Evolutionary conservation across 2,113 vertebrate genomes (phyloP), one percentile per base, ranked within the genome.

Genomic region (Eurypyga helias): DNA sequence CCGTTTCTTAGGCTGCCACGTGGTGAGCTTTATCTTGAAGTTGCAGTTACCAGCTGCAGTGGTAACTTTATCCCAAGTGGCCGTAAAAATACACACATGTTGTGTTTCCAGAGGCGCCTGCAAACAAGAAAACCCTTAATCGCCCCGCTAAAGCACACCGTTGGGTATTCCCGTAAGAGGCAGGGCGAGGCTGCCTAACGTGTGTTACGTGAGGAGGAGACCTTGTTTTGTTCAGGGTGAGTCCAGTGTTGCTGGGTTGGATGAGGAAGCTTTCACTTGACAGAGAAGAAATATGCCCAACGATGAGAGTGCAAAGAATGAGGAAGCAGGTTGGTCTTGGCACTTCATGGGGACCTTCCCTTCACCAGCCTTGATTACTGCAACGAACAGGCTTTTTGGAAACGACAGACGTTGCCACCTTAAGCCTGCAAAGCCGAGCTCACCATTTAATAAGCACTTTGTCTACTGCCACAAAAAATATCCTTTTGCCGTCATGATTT

Each of bases 121-220:
- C 67, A 38, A 69, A n/a, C 0, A 1, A 29, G 36, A 62, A 33
- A 70, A 21, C 21, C 2, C 4, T 11, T 71, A 18, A 65, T 55
- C 33, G 11, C 41, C 5, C 3, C 1, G 24, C 49, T 23, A 6
- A 80, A 78, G 89, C 51, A 33, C 38, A 17, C 0, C 0, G 2
- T 3, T 15, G 76, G 33, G n/a, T 45, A 31, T 70, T 92, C 31
- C 60, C 0, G 0, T 36, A 16, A 28, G 49, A 17, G 36, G 9
- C 5, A 17, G 45, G 45, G 73, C 14, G 73, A 67, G 87, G 61
- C 66, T 84, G 70, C 52, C 43, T 19, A 12, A 13, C 2, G 0
- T 51, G 52, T 0, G 1, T 21, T 70, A 8, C 0, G 0, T 48
- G 36, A 52, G 58, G 45, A 86, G 60, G 76, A 75, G 31, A 62